Evolutionary conservation across 2,113 vertebrate species (phyloP).

Genomic region (Rostratula benghalensis): DNA sequence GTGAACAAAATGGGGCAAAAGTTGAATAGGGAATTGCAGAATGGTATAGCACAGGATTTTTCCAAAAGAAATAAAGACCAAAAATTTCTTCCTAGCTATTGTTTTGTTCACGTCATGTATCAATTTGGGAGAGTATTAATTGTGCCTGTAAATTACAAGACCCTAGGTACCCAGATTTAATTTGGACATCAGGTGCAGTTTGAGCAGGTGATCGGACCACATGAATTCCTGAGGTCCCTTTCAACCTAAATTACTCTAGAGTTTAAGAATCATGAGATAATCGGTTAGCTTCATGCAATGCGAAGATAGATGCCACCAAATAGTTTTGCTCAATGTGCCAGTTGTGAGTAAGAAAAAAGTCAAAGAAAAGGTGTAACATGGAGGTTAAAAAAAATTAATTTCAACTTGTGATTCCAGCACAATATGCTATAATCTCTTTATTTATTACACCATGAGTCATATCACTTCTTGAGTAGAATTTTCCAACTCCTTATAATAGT

Average conservation of each 20-base stretch:
- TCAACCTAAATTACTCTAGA: background rate
- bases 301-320: background rate
- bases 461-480: background rate
- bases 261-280: background rate
- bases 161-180: background rate
- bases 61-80: constrained; percentile 15
- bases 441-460: background rate
- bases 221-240: background rate
- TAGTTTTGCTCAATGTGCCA: background rate
- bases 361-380: background rate
- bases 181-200: background rate
- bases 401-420: background rate
- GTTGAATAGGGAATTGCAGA: constrained; percentile 12
- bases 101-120: background rate
- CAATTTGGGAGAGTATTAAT: background rate
- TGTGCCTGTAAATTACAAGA: background rate
- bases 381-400: background rate
- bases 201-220: background rate
- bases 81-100: background rate
- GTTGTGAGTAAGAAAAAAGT: background rate
- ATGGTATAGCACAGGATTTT: constrained; percentile 22
- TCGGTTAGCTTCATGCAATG: background rate
- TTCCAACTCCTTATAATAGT: background rate
- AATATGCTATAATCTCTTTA: background rate
- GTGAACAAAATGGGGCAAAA: background rate